Evolutionary conservation across 35 echinoderm and acorn worm species (phyloP), one percentile per base, ranked within the genome.

Genomic region (Strongylocentrotus purpuratus): DNA sequence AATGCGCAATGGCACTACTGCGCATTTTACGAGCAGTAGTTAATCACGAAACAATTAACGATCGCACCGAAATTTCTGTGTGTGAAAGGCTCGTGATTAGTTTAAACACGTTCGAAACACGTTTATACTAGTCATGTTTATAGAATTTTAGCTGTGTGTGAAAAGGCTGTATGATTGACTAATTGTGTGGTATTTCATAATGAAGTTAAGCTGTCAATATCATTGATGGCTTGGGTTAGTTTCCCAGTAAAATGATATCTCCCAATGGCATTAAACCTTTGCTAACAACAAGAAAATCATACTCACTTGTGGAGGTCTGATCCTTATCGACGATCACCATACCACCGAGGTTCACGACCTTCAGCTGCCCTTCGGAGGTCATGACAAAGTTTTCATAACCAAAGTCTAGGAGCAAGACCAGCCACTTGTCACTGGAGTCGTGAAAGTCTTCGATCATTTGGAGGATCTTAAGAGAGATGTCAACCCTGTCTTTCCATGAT

Each of bases 371-470:
- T 59, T 94, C 85, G n/a, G 91, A 35, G 32, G 96, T 95, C 78
- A 97, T 92, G 2, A 61, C 96, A 94, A 97, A 95, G 85, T 97
- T 97, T 12, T 95, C 95, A 45, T 95, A 95, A 20, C 32, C 33
- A 33, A 97, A 95, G 52, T 97, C 95, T 31, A 46, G 48, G 32
- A 97, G 86, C 14, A 97, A 25, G 22, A 97, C 85, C 92, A 97
- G 87, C 96, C 96, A 97, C 86, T 97, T 95, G 52, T 90, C 61
- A 86, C 95, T 94, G 22, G 94, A 95, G 14, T 93, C 48, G 31
- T 94, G 92, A 92, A 97, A 97, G 58, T 97, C 95, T 12, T 97
- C 71, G 41, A 97, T 87, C 96, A 97, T 95, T 91, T 95, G 46
- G 31, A 97, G 86, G 71, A 97, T 70, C 92, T 97, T 95, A 28